Conservation (phyloP, 2,797 vertebrate genomes). For the Pantherophis vulpinus region DNA sequence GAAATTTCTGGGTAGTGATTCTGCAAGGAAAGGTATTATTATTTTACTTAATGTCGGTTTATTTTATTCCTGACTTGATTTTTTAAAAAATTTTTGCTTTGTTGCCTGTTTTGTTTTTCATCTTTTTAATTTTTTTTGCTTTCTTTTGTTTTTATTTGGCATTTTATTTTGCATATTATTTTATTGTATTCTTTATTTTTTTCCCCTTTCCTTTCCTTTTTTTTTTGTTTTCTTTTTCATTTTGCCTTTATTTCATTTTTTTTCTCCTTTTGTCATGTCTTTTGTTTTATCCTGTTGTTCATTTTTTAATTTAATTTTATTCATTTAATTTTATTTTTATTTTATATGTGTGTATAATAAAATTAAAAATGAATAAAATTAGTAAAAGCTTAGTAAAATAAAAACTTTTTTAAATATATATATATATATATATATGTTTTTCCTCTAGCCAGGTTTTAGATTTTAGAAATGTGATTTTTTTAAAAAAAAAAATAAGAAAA, state of each 20-base stretch:
- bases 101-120: background rate
- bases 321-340: background rate
- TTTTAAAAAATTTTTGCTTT: background rate
- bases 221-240: background rate
- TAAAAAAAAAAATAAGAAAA: background rate
- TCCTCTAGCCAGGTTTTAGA: no score
- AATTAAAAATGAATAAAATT: no score
- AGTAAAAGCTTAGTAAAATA: no score
- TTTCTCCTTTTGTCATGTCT: background rate
- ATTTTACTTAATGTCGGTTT: background rate
- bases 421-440: no score
- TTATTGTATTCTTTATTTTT: background rate
- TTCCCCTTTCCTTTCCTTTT: no score
- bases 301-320: background rate
- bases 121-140: background rate
- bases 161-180: background rate
- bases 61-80: background rate
- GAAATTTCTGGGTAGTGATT: background rate
- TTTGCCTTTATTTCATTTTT: background rate
- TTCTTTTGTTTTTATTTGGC: background rate
- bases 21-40: background rate
- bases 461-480: background rate
- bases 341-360: no score
- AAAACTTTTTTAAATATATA: no score
- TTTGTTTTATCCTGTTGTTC: no score